phyloP scores from a whole-genome alignment of 2,888 invertebrate genomes.

The Clostera curtula region DNA sequence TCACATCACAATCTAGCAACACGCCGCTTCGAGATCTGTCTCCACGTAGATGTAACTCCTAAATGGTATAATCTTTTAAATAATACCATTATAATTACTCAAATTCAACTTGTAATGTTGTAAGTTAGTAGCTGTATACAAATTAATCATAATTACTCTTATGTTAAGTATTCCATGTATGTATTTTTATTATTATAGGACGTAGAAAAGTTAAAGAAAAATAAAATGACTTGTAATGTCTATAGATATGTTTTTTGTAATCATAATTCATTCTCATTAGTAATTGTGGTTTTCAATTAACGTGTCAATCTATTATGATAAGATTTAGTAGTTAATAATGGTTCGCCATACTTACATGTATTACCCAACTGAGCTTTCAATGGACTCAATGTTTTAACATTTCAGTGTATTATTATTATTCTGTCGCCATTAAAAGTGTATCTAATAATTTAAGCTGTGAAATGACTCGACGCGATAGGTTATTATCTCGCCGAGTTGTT shows the following conservation, averaged over 20 bases:
- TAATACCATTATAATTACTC: slow-evolving; percentile 14
- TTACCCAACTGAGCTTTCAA: slow-evolving; percentile 54
- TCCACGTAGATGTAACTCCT: slow-evolving; percentile 14
- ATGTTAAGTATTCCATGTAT: slow-evolving; percentile 41
- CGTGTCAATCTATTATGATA: slow-evolving; percentile 58
- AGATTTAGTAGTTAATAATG: slow-evolving; percentile 48
- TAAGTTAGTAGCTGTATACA: slow-evolving; percentile 47
- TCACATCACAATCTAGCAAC: slow-evolving; percentile 1
- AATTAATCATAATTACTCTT: slow-evolving; percentile 45
- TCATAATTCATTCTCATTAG: slow-evolving; percentile 35
- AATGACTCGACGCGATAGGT: slow-evolving; percentile 15
- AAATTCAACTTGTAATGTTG: slow-evolving; percentile 32
- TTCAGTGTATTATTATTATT: slow-evolving; percentile 66
- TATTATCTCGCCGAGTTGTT: too few species aligned
- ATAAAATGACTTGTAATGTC: slow-evolving; percentile 29
- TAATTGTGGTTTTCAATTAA: slow-evolving; percentile 59
- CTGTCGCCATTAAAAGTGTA: slow-evolving; percentile 65
- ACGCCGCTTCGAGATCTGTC: slow-evolving; percentile 19
- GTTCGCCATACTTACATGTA: slow-evolving; percentile 52
- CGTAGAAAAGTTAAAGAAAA: slow-evolving; percentile 32
- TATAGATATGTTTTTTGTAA: slow-evolving; percentile 35
- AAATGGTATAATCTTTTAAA: slow-evolving; percentile 18
- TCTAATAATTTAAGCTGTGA: slow-evolving; percentile 31
- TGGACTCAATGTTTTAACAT: slow-evolving; percentile 51
- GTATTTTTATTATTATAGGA: slow-evolving; percentile 44